Evolutionary conservation across 2,888 invertebrate genomes (phyloP), one percentile per base, ranked within the genome.

Genomic region (Gibbula magus): DNA sequence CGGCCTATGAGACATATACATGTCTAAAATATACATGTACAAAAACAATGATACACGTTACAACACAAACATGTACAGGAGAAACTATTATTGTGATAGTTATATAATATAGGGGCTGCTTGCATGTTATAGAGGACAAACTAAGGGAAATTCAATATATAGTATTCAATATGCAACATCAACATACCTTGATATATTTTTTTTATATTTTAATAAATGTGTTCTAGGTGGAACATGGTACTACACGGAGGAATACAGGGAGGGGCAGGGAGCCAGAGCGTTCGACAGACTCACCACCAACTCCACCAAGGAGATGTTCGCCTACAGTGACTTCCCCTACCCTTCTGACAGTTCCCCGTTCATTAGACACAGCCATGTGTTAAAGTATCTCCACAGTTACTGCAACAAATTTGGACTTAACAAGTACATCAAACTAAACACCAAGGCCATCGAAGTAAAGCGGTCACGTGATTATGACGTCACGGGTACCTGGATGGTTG

Each of bases 271-370:
- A 0, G 53, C 75, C 7, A 52, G 75, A 29, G 54, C 32, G 32
- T 75, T 32, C 20, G 75, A 75, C 75, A 75, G n/a, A 16, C 75
- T 75, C 5, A 32, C 35, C 10, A 54, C 75, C n/a, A 75, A 54
- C 32, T 4, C 39, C 32, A 54, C 32, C 32, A 75, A 75, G 32
- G 75, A 75, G 10, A 75, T 75, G 75, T 53, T 75, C 22, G 18
- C 32, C 5, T 75, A 54, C 32, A 75, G 75, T 22, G 75, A 75
- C 35, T 75, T 53, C 54, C 75, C 75, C n/a, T 75, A 54, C 75
- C 75, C 75, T 18, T 18, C 7, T 18, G 18, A 75, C 54, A 32
- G 18, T n/a, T 32, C 75, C 18, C 53, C 75, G 10, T 75, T 32
- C 32, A 29, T 54, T 0, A 75, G 54, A 16, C 32, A 35, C 54